Evolutionary conservation across 2,113 vertebrate species (phyloP).

Genomic region (Physeter macrocephalus): DNA sequence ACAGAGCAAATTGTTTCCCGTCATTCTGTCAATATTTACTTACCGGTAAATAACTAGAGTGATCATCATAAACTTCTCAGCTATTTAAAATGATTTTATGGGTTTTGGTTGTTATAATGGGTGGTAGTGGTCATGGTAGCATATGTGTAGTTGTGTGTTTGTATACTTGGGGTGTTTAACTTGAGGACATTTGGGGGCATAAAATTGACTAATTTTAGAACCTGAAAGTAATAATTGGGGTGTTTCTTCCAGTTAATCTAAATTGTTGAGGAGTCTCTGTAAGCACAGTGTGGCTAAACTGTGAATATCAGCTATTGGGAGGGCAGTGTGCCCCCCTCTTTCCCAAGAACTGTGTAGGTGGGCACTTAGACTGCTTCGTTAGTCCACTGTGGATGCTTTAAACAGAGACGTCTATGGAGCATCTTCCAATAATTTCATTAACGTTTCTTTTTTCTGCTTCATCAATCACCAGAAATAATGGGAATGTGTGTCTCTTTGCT

Average conservation of each 20-base stretch:
- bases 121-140: rapidly evolving
- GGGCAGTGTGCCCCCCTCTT: rapidly evolving
- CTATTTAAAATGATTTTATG: background rate
- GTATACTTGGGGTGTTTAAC: background rate
- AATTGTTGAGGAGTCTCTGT: background rate
- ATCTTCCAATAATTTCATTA: background rate
- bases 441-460: background rate
- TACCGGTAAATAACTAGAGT: background rate
- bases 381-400: background rate
- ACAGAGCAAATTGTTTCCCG: background rate
- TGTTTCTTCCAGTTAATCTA: background rate
- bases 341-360: rapidly evolving
- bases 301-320: background rate
- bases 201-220: background rate
- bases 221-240: background rate
- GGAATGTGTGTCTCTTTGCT: background rate
- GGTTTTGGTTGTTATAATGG: background rate
- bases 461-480: background rate
- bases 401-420: background rate
- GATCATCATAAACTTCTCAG: background rate
- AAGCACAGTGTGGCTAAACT: background rate
- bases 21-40: background rate
- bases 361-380: background rate
- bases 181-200: background rate
- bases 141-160: background rate